Base-by-base conservation (phyloP, 2,113 vertebrate genomes). In the Micromys minutus region DNA sequence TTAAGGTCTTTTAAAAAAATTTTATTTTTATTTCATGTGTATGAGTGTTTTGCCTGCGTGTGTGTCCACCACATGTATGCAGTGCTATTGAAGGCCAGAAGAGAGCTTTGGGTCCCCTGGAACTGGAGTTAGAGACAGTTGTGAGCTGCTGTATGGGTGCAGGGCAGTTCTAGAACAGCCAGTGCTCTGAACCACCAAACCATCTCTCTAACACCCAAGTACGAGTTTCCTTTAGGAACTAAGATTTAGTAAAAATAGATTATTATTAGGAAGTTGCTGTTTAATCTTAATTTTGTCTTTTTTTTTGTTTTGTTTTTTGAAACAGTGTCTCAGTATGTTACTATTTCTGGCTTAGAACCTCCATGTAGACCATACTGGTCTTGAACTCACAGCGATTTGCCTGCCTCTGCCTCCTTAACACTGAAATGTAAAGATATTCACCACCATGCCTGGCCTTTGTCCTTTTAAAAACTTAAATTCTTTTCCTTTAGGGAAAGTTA, bases 221-320 rank as follows among this genome's bases (percentile, higher is more conserved):
- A 83, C 29, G 52, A 39, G 57, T 83, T 57, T 81, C 61, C 24
- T 57, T 24, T 80, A 57, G 34, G 55, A 80, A 57, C 52, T 81
- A 50, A 81, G 52, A 81, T 81, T 81, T 39, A 81, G 52, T 39
- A 81, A 81, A 12, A 57, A 16, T 15, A 57, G 19, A 19, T 34
- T 77, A 72, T 86, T 91, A 74, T 39, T 94, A 31, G 93, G 90
- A 26, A 67, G 8, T 94, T 80, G 9, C 57, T 75, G 1, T 90
- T 96, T 88, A 88, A 71, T 91, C 34, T 92, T 8, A 83, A 42
- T 72, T 80, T 65, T 85, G 31, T 71, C 29, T 84, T 80, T 85
- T 42, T 22, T 55, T 36, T 55, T 47, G 15, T 76, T 42, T 52
- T 52, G 10, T 52, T n/a, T 34, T 80, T 57, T 29, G 15, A 61